A percentile compares a stretch with the other conserved stretches of the same genome.
Conservation (phyloP, 2,113 vertebrate species). For the Aythya baeri region DNA sequence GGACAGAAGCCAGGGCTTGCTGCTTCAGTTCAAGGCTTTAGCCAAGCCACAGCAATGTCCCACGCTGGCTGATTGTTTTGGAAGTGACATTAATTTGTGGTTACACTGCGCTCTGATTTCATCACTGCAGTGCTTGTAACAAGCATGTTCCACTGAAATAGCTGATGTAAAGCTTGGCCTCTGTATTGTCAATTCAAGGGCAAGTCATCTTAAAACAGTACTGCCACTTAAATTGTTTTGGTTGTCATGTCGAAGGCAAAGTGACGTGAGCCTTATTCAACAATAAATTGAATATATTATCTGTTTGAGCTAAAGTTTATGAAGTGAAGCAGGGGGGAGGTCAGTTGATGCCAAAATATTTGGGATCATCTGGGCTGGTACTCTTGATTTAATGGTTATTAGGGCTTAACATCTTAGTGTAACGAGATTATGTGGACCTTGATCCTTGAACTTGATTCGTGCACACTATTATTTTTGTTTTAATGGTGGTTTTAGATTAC, state of each 20-base stretch:
- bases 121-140: neutral
- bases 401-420: neutral
- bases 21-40: too few species aligned
- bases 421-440: rapidly evolving
- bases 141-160: rapidly evolving
- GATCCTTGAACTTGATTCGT: neutral
- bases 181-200: neutral
- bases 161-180: neutral
- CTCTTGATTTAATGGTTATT: rapidly evolving
- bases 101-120: neutral
- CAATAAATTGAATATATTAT: neutral
- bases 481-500: neutral
- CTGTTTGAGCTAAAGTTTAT: neutral
- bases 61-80: neutral
- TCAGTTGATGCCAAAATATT: neutral
- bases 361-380: neutral
- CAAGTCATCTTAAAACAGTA: neutral
- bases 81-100: neutral
- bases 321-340: neutral
- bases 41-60: neutral
- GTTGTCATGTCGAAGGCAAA: neutral
- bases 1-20: neutral
- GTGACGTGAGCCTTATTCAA: neutral
- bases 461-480: rapidly evolving
- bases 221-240: neutral